Conservation (phyloP, 2,113 vertebrate species). For the Platichthys stellatus region DNA sequence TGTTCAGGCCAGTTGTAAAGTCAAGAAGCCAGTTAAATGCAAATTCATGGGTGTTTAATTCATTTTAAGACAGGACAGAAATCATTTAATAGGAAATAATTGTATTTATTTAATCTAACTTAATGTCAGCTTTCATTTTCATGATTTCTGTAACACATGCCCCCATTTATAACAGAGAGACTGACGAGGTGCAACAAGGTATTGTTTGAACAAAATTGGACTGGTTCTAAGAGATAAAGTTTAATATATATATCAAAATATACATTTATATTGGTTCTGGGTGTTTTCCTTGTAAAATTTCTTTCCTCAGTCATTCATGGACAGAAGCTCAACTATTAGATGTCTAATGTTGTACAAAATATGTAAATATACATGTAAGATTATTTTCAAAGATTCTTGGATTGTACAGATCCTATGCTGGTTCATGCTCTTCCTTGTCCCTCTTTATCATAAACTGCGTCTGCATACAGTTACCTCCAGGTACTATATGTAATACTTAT, state of each 20-base stretch:
- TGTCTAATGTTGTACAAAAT: slow-evolving; percentile 50
- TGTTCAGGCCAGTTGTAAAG: too few relatives aligned
- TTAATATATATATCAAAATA: slow-evolving; percentile 56
- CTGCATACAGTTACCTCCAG: neutral
- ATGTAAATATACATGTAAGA: slow-evolving; percentile 58
- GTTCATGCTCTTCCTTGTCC: slow-evolving; percentile 10
- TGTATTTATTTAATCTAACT: too few relatives aligned
- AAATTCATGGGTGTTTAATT: neutral
- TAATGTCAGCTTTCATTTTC: neutral
- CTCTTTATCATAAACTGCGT: slow-evolving; percentile 11
- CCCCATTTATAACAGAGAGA: slow-evolving; percentile 20
- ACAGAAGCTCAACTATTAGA: slow-evolving; percentile 1
- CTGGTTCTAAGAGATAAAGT: slow-evolving; percentile 24
- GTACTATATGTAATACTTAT: slow-evolving; percentile 5
- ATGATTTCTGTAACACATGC: slow-evolving; percentile 5
- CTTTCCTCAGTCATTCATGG: slow-evolving; percentile 4
- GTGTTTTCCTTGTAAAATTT: slow-evolving; percentile 24
- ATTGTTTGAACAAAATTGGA: slow-evolving; percentile 40
- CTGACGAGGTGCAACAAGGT: slow-evolving; percentile 7
- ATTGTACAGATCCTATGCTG: slow-evolving; percentile 15
- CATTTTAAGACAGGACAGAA: neutral
- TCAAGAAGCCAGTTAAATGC: too few relatives aligned
- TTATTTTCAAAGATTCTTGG: neutral
- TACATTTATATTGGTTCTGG: slow-evolving; percentile 21
- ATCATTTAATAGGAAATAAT: too few relatives aligned